Evolutionary conservation across 1,140 invertebrate genomes (phyloP).

Genomic region (Tenebrio molitor): DNA sequence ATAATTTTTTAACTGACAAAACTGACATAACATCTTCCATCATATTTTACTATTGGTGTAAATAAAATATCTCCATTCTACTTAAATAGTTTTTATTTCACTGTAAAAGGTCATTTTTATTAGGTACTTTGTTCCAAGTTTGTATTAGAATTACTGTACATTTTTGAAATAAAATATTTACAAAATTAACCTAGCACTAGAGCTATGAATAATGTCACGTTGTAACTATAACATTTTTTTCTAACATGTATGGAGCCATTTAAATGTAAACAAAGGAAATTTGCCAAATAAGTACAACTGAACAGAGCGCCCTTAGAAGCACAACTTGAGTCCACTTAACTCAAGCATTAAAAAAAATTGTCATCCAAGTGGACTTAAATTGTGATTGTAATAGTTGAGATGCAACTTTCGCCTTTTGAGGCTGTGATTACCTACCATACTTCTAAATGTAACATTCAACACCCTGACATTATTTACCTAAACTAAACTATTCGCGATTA

Average conservation of each 20-base stretch:
- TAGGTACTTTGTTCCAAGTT: constrained; percentile 40
- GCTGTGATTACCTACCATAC: no score
- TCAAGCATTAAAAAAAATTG: no score
- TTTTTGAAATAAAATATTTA: constrained; percentile 22
- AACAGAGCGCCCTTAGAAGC: no score
- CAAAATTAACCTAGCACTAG: constrained; percentile 7
- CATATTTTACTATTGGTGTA: no score
- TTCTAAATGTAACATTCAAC: no score
- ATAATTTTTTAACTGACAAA: no score
- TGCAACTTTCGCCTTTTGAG: no score
- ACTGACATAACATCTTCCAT: background rate
- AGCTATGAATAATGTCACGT: constrained; percentile 2
- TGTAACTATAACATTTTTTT: background rate
- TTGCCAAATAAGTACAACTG: background rate
- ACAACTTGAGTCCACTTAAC: no score
- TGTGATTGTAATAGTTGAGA: no score
- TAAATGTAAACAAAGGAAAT: background rate
- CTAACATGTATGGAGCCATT: background rate
- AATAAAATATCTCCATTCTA: constrained; percentile 8
- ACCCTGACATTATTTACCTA: no score
- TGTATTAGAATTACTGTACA: constrained; percentile 40
- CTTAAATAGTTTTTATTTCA: constrained; percentile 41
- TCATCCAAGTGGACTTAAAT: no score
- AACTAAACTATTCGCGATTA: no score
- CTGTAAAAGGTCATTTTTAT: constrained; percentile 37